Base-by-base conservation (phyloP, 2,113 vertebrate genomes). In the Bubalus kerabau region DNA sequence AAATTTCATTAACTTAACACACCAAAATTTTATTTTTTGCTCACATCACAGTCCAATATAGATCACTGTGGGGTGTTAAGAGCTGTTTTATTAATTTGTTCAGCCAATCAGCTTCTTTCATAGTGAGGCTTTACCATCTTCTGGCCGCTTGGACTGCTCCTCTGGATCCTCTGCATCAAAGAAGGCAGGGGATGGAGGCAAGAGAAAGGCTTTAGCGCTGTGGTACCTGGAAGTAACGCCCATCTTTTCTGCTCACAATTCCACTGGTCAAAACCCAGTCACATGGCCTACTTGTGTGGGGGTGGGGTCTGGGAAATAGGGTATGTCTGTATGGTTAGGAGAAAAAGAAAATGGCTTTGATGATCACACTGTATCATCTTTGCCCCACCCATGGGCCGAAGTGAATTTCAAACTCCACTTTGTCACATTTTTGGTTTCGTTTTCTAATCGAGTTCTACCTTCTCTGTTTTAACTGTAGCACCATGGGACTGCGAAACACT, bases 381-480 rank as follows among this genome's bases (percentile, higher is more conserved):
- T 59, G 50, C 32, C 21, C 56, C 32, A 60, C 36, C 6, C 11
- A 15, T 16, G 59, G 54, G 52, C 60, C 28, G 36, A 56, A 92
- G 56, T 17, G 62, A 90, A 30, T 88, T 76, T 64, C 67, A 87
- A n/a, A 32, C 46, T 50, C 52, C 21, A 76, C 30, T 89, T 91
- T 91, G 81, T 95, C 32, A 40, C 46, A 30, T 92, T 96, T 95
- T 91, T 16, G 3, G 46, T 95, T 95, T 95, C 80, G 50, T 83
- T 81, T 95, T 92, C 97, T 98, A 96, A 98, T 91, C 28, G 57
- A 56, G 19, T 67, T 97, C 90, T 93, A 36, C 88, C 57, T 94
- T 95, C 86, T 96, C 84, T 91, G 19, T 97, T 91, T 93, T 48
- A 54, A 60, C 36, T 93, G 74, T 36, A 98, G 98, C 87, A 96